phyloP scores from a whole-genome alignment of 1,140 invertebrate species.

The Brachionus rubens region DNA sequence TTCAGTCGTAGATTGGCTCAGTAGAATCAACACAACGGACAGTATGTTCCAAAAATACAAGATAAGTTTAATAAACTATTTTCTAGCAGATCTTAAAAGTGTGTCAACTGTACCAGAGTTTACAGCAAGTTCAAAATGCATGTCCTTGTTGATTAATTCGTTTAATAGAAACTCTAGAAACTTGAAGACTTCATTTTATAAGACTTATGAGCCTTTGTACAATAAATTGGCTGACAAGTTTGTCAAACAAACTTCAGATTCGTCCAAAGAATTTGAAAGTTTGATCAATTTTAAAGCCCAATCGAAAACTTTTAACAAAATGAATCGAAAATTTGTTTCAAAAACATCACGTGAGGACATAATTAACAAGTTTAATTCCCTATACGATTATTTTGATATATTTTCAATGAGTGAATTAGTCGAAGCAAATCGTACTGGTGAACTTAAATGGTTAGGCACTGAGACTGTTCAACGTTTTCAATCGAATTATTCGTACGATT shows the following conservation, averaged over 20 bases:
- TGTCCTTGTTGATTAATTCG: background rate
- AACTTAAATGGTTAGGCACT: background rate
- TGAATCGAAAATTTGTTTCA: background rate
- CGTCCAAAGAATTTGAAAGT: background rate
- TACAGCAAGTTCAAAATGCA: background rate
- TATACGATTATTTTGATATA: conserved; percentile 29
- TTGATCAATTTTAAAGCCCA: background rate
- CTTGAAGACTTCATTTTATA: background rate
- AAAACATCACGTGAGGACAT: background rate
- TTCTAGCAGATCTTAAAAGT: background rate
- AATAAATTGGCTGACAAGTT: conserved; percentile 6
- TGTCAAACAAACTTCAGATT: background rate
- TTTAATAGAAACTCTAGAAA: background rate
- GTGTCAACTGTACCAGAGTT: background rate
- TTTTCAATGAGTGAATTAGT: background rate
- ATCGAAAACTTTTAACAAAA: background rate
- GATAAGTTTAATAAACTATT: conserved; percentile 2
- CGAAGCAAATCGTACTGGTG: background rate
- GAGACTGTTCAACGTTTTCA: background rate
- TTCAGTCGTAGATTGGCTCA: background rate
- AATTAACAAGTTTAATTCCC: background rate
- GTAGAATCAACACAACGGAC: background rate
- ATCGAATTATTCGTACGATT: conserved; percentile 5
- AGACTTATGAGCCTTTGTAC: background rate
- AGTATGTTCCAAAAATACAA: background rate